A percentile compares a stretch with the other conserved stretches of the same genome.
Conservation (phyloP, 2,797 vertebrate species). For the Crax fasciolata region DNA sequence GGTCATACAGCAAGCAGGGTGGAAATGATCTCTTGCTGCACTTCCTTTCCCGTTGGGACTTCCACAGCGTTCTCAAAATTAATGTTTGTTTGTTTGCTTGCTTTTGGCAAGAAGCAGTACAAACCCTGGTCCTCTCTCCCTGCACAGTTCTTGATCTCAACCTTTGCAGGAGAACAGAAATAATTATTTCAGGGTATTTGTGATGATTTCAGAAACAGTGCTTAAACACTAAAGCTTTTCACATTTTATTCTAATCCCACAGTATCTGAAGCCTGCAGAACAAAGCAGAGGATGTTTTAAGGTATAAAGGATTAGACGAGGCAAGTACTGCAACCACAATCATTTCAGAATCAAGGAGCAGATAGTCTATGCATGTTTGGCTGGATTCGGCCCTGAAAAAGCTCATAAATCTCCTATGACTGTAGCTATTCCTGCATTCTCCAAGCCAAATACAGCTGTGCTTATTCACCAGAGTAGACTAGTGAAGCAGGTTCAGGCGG, state of each 20-base stretch:
- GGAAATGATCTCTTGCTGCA: background rate
- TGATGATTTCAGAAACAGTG: background rate
- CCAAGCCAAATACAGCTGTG: background rate
- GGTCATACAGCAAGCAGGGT: background rate
- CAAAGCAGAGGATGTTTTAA: background rate
- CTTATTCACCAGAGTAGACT: background rate
- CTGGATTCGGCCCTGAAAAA: background rate
- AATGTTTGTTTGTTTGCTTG: background rate
- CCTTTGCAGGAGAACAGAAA: background rate
- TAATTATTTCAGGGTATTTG: constrained; percentile 5
- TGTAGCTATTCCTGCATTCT: background rate
- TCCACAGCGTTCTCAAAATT: background rate
- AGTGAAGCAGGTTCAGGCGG: background rate
- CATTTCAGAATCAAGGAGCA: background rate
- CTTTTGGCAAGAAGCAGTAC: background rate
- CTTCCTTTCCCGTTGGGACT: background rate
- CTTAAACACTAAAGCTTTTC: background rate
- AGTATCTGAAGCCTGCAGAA: background rate
- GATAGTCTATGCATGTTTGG: background rate
- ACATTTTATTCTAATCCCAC: background rate
- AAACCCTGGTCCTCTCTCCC: background rate
- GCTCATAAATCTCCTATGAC: background rate
- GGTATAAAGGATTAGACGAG: background rate
- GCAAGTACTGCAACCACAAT: background rate
- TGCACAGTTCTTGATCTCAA: background rate